Evolutionary conservation across 2,113 vertebrate genomes (phyloP).

Genomic region (Polypterus bichir): DNA sequence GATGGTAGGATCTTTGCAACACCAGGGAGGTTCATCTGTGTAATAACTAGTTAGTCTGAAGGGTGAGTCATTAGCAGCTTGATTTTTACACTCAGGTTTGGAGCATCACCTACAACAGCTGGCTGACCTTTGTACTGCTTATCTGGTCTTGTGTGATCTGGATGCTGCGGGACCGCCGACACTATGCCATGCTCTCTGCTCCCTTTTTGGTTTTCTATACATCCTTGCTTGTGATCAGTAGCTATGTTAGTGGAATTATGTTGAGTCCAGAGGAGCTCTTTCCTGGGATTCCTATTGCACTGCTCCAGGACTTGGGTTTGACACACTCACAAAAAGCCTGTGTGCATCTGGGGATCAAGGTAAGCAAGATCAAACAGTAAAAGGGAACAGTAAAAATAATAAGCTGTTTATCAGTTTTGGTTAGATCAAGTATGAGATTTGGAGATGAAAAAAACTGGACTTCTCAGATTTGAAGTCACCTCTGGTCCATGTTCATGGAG

Average conservation of each 20-base stretch:
- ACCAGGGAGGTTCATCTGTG: not conserved
- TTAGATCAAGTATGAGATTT: too few species aligned
- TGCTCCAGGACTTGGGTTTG: constrained; percentile 57
- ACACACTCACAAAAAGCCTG: constrained; percentile 44
- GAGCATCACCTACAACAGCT: constrained; percentile 58
- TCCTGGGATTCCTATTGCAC: constrained; percentile 36
- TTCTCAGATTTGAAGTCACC: too few species aligned
- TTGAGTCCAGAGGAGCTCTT: constrained; percentile 49
- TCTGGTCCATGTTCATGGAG: too few species aligned
- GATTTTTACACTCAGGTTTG: constrained; percentile 32
- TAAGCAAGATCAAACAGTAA: constrained; percentile 13
- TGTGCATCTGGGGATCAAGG: constrained; percentile 51
- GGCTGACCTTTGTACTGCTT: constrained; percentile 52
- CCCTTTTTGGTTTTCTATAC: constrained; percentile 59
- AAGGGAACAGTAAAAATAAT: too few species aligned
- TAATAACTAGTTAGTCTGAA: not conserved
- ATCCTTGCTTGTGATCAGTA: constrained; percentile 50
- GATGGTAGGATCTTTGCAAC: constrained; percentile 47
- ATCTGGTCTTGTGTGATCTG: constrained; percentile 59
- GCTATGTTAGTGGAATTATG: constrained; percentile 51
- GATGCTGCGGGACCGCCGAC: constrained; percentile 50
- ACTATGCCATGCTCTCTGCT: constrained; percentile 57
- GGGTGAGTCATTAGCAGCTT: not conserved
- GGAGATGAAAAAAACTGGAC: too few species aligned
- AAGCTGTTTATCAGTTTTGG: too few species aligned